Base-by-base conservation (phyloP, 2,888 invertebrate species). In the Apamea crenata region DNA sequence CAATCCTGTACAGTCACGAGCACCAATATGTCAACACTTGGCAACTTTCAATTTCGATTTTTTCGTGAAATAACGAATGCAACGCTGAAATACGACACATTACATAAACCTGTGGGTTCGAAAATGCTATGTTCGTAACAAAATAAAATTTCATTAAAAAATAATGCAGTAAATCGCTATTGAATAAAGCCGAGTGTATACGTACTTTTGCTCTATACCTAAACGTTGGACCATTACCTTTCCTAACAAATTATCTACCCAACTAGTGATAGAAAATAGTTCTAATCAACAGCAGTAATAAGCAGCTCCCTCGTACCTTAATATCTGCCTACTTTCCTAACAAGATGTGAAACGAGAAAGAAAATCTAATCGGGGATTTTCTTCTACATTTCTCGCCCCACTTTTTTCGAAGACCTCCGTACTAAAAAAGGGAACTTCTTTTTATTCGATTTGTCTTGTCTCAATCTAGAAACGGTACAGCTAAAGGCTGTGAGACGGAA, bases 391-490 rank as follows among this genome's bases (percentile, higher is more conserved):
- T 75, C 81, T 87, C 68, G 74, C 12, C 50, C 69, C 44, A 80
- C 71, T 87, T 85, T 87, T 85, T 84, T 69, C 72, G 53, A 76
- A 86, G 86, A 70, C 29, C 56, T 77, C 61, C 32, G n/a, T 69
- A 77, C 87, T 83, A 70, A 87, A 83, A 83, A 87, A 69, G 44
- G 72, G 21, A 67, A 81, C 74, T 72, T 74, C 74, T 81, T 87
- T 85, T 85, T 85, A 85, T 87, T 87, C 77, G 65, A 85, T 85
- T 85, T 77, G 81, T 75, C 70, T 85, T 75, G 85, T 81, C 74
- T 85, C 77, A 85, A 85, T 85, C 77, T 72, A 85, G 77, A 63
- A 74, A 71, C 76, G 74, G 88, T 87, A 70, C 32, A 69, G 61
- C 77, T 69, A 56, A 63, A 69, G 87, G 61, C 61, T 71, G 70